Base-by-base conservation (phyloP, 1,140 invertebrate genomes). In the Ostrea denselamellosa region DNA sequence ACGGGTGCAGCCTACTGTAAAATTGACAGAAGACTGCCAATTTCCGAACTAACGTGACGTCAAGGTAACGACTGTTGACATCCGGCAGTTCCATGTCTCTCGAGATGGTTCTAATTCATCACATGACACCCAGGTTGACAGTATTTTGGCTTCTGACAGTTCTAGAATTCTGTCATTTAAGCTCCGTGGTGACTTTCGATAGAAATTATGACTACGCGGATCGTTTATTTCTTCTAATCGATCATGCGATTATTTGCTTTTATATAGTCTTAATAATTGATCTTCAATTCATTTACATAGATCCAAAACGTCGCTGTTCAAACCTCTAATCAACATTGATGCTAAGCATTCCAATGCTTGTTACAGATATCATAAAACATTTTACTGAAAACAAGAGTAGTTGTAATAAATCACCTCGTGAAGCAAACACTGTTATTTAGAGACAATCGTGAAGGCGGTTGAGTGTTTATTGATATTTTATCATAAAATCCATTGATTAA, bases 41-140 rank as follows among this genome's bases (percentile, higher is more conserved):
- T 77, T 77, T 77, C 68, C 68, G 68, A 77, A 22, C 68, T 77
- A 25, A 25, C 68, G 68, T 77, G 68, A 77, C 68, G 68, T 77
- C 68, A 77, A 25, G 68, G 68, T 77, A 77, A 77, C 68, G 68
- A 77, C 68, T 77, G 68, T 77, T 77, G 68, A 77, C 68, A 77
- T 77, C 68, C 68, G 68, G 68, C 68, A 14, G 25, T 17, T 25
- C 25, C 68, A 17, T 17, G 68, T 77, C 68, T 77, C 68, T 9
- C 28, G 68, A 77, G 68, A 77, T 34, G 68, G 8, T 77, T 25
- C 28, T 28, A 77, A 28, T 77, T 77, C 28, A 34, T 34, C 25
- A 77, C 14, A 77, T 77, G 68, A 25, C 68, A 34, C 22, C 68
- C 58, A 28, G 68, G 68, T 77, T 77, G 68, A 77, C 68, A 77